These are phyloP conservation scores for Brienomyrus longianalis DNA, from an alignment of 2,113 vertebrate species.

Conservation along the genomic window DNA sequence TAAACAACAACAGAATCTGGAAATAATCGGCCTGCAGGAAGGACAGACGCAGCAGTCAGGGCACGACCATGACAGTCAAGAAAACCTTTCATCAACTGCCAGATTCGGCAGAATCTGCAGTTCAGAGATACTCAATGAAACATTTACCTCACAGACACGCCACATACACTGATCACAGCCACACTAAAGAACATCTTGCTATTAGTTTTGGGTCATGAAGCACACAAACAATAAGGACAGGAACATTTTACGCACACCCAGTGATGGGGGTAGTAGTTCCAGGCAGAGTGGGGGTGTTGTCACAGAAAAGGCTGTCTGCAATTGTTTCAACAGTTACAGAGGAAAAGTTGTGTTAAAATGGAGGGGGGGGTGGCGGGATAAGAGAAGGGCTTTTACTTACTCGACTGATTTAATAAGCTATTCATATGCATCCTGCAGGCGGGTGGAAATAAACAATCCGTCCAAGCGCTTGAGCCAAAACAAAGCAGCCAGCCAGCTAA, in stretches of 20 bases:
- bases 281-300: neutral
- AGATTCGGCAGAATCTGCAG: neutral
- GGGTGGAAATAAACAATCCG: constrained; percentile 29
- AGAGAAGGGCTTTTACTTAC: constrained; percentile 52
- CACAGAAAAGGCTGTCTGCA: too few relatives aligned
- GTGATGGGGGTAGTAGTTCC: neutral
- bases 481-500: constrained; percentile 13
- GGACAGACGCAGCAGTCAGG: neutral
- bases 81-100: neutral
- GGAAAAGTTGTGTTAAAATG: neutral
- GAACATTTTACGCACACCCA: neutral
- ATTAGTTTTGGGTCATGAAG: neutral
- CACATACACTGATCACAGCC: neutral
- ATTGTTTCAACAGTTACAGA: neutral
- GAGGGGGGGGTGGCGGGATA: neutral
- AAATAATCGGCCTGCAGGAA: neutral
- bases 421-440: constrained; percentile 61
- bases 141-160: neutral
- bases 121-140: neutral
- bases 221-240: neutral
- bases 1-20: neutral
- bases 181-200: neutral
- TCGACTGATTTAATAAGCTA: constrained; percentile 64
- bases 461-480: constrained; percentile 40
- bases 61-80: neutral